Base-by-base conservation (phyloP, 2,113 vertebrate genomes). In the Hemiscyllium ocellatum region DNA sequence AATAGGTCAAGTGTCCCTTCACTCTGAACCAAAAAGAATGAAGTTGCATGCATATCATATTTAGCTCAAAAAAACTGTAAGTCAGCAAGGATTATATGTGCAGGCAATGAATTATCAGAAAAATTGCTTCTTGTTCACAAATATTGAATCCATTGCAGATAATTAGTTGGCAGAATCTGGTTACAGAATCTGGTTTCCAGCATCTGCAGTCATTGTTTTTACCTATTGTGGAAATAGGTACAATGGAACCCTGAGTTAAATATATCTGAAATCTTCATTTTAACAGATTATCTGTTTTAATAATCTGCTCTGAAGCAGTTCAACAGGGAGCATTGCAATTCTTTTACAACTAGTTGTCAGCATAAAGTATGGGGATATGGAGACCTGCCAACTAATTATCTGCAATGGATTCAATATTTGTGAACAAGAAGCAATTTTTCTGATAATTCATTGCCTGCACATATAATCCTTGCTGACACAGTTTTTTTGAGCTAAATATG, bases 101-200 rank as follows among this genome's bases (percentile, higher is more conserved):
- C 50, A 26, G 52, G 86, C 12, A 89, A 17, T 61, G 52, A 90
- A 13, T 17, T 56, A 89, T 10, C 86, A 90, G 52, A 3, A 33
- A 56, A 90, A 90, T 26, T 61, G 13, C 52, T 61, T n/a, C 24
- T 90, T 29, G 87, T 61, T 83, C 56, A 33, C 8, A 90, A 90
- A 42, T n/a, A 68, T 68, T 93, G 61, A 68, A 94, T 20, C 66
- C n/a, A 22, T 42, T 37, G 33, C 61, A 94, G 90, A 68, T 94
- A 94, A 68, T 68, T 68, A 68, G 66, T 50, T 90, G 52, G 87
- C 87, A 90, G 87, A n/a, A n/a, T n/a, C n/a, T n/a, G n/a, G n/a
- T n/a, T n/a, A n/a, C n/a, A n/a, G n/a, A n/a, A n/a, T n/a, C n/a
- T n/a, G n/a, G n/a, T n/a, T n/a, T n/a, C n/a, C n/a, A n/a, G n/a